Conservation (phyloP, 1,140 invertebrate species). For the Camponotus pennsylvanicus region DNA sequence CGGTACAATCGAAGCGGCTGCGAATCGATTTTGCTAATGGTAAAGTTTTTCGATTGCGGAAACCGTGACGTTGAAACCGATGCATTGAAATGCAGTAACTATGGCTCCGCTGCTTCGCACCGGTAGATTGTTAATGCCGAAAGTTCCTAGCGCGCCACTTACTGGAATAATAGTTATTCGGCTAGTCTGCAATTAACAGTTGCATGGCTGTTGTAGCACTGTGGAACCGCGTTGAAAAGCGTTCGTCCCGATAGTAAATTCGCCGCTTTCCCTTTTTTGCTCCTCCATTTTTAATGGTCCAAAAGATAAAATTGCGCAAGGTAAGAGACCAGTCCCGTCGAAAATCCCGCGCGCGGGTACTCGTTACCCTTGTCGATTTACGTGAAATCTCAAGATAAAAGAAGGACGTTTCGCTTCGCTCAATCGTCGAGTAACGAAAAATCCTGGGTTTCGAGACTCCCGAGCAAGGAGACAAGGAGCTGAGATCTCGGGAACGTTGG, state of each 20-base stretch:
- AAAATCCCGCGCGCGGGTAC: neutral
- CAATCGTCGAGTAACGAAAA: conserved; percentile 41
- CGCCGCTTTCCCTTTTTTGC: neutral
- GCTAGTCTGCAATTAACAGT: conserved; percentile 40
- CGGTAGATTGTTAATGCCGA: conserved; percentile 51
- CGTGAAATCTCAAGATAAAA: conserved; percentile 12
- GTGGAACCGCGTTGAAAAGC: neutral
- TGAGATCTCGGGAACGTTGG: conserved; percentile 44
- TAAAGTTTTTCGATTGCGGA: conserved; percentile 57
- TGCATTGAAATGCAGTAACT: conserved; percentile 47
- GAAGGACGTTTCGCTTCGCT: conserved; percentile 25
- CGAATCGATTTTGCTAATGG: conserved; percentile 57
- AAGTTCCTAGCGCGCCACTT: conserved; percentile 49
- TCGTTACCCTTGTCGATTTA: conserved; percentile 43
- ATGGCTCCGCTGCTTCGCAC: neutral
- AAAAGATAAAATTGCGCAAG: neutral
- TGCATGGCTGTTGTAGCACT: neutral
- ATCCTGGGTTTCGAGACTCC: conserved; percentile 32
- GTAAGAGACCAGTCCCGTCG: neutral
- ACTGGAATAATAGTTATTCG: conserved; percentile 50
- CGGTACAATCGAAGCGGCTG: neutral
- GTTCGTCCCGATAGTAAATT: conserved; percentile 5
- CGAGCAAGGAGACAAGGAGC: conserved; percentile 34
- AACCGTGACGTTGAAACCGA: conserved; percentile 53
- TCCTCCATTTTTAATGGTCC: no score